A percentile compares a stretch with the other conserved stretches of the same genome.
These are phyloP conservation scores for Pinna nobilis DNA, from an alignment of 1,140 invertebrate genomes.

Conservation along the genomic window DNA sequence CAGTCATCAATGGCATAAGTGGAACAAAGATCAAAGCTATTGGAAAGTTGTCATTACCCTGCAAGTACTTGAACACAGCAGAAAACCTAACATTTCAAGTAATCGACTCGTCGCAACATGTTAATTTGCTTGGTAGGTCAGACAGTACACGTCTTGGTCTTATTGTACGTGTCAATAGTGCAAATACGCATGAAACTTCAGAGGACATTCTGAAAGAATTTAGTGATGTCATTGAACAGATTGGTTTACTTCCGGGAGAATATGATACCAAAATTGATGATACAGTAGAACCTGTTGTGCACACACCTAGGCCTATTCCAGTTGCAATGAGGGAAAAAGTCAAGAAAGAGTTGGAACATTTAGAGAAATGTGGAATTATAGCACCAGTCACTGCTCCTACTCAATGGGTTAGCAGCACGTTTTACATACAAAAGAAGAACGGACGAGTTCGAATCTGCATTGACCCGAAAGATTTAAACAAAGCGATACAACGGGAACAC, in stretches of 20 bases:
- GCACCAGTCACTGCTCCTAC: constrained; percentile 64
- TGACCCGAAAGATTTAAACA: constrained; percentile 45
- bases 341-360: constrained; percentile 39
- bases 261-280: constrained; percentile 59
- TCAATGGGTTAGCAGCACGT: constrained; percentile 75
- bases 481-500: constrained; percentile 37
- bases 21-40: no score
- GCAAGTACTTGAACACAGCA: no score
- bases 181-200: no score
- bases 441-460: constrained; percentile 54
- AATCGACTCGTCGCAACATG: no score
- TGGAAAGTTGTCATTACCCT: no score
- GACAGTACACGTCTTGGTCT: no score
- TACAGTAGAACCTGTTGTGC: constrained; percentile 47
- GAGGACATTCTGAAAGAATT: constrained; percentile 29
- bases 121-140: no score
- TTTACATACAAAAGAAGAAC: constrained; percentile 71
- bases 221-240: constrained; percentile 36
- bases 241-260: constrained; percentile 38
- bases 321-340: constrained; percentile 43
- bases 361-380: constrained; percentile 42
- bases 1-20: no score
- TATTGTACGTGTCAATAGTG: no score
- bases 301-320: constrained; percentile 59
- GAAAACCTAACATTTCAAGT: no score